These are phyloP conservation scores for Abscondita cerata DNA, from an alignment of 2,888 invertebrate species.

Conservation along the genomic window DNA sequence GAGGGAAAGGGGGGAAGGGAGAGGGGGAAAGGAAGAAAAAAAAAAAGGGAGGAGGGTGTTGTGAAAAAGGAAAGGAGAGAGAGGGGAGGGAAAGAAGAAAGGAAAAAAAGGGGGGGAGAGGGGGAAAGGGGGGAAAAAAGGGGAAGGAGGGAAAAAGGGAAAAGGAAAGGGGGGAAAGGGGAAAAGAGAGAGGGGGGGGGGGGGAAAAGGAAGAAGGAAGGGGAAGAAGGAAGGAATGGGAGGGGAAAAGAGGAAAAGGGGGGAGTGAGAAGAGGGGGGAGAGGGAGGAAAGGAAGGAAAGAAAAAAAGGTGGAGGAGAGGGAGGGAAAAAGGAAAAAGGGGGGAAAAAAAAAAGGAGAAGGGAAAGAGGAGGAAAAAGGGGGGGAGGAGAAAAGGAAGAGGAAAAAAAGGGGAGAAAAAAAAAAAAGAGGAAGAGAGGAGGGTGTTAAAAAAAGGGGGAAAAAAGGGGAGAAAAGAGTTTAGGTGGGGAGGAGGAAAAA, in stretches of 20 bases:
- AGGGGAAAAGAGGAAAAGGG: neutral
- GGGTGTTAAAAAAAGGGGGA: neutral
- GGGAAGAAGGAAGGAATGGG: neutral
- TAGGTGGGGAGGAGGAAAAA: neutral
- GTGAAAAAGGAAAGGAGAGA: neutral
- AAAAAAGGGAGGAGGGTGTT: neutral
- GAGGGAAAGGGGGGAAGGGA: neutral
- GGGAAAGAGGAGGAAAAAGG: neutral
- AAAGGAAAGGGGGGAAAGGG: neutral
- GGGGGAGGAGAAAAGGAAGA: neutral
- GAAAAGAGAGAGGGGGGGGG: neutral
- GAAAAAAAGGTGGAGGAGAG: neutral
- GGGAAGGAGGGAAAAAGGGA: neutral
- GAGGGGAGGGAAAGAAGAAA: neutral
- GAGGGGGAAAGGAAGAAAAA: neutral
- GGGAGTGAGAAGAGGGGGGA: neutral
- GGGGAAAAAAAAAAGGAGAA: neutral
- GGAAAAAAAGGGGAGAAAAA: neutral
- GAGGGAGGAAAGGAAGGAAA: neutral
- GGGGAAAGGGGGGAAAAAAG: neutral
- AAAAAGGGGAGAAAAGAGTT: neutral
- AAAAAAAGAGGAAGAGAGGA: neutral
- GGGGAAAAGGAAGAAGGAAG: neutral
- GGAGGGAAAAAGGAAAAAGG: neutral
- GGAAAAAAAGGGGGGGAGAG: neutral